These are phyloP conservation scores for Probaryconus sp. DNA, from an alignment of 1,140 invertebrate genomes.

Conservation along the genomic window DNA sequence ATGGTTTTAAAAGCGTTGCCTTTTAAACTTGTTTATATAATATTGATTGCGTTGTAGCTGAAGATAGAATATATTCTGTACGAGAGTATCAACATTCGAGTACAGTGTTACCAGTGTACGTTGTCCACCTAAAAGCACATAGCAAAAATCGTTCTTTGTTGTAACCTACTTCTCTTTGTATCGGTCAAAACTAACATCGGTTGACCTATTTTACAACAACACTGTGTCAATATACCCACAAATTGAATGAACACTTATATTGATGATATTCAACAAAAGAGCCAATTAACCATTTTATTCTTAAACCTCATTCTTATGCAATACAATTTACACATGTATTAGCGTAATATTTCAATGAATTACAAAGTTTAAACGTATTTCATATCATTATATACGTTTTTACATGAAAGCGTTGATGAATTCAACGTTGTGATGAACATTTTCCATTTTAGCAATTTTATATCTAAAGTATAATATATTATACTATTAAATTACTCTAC, in stretches of 20 bases:
- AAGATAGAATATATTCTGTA: slow-evolving; percentile 5
- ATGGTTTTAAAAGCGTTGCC: slow-evolving; percentile 6
- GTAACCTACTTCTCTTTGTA: slow-evolving; percentile 63
- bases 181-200: slow-evolving; percentile 51
- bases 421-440: too few species aligned
- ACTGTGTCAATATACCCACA: slow-evolving; percentile 44
- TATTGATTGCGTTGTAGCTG: not conserved
- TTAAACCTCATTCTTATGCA: not conserved
- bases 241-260: slow-evolving; percentile 38
- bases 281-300: slow-evolving; percentile 64
- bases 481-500: too few species aligned
- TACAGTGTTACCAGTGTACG: not conserved
- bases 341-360: too few species aligned
- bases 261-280: slow-evolving; percentile 41
- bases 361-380: too few species aligned
- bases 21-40: not conserved
- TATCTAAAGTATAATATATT: too few species aligned
- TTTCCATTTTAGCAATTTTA: too few species aligned
- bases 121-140: slow-evolving; percentile 24
- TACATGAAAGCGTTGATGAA: too few species aligned
- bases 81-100: slow-evolving; percentile 5
- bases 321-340: too few species aligned
- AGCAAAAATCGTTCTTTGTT: slow-evolving; percentile 63
- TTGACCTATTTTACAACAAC: slow-evolving; percentile 68
- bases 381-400: too few species aligned